Percentiles rank a stretch among this genome's conserved stretches.
Evolutionary conservation across 1,140 invertebrate species (phyloP).

Genomic region (Apolygus lucorum): DNA sequence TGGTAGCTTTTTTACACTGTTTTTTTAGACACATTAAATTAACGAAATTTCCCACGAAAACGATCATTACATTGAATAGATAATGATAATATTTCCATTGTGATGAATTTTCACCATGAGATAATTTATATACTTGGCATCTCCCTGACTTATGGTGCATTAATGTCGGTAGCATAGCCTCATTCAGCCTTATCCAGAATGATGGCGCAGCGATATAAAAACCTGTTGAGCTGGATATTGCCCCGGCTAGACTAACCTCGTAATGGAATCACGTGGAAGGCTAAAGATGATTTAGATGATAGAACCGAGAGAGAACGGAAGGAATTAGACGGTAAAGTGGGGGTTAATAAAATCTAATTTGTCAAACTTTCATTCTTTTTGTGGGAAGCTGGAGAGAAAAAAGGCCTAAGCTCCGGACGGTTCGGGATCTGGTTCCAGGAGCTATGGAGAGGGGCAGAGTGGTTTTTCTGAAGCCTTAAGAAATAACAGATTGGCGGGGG

Average conservation of each 20-base stretch:
- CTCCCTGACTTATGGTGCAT: no score
- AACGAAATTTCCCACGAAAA: no score
- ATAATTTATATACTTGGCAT: no score
- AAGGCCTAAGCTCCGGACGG: background rate
- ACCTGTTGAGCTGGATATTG: slow-evolving; percentile 14
- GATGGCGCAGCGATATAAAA: no score
- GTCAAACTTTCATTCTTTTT: slow-evolving; percentile 2
- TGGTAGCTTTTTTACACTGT: no score
- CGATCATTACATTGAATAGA: no score
- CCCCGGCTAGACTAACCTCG: background rate
- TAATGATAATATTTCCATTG: no score
- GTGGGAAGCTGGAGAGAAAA: background rate
- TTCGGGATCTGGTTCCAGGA: no score
- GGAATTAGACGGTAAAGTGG: slow-evolving; percentile 1
- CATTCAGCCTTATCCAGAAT: no score
- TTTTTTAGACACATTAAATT: no score
- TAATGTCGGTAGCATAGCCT: no score
- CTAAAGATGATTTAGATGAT: slow-evolving; percentile 11
- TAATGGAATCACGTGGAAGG: slow-evolving; percentile 4
- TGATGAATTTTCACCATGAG: no score
- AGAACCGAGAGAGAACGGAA: background rate
- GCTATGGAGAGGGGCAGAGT: background rate
- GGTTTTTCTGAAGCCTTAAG: background rate
- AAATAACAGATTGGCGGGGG: slow-evolving; percentile 8
- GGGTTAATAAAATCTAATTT: slow-evolving; percentile 15